Percentiles rank a stretch among this genome's conserved stretches.
Conservation (phyloP, 2,888 invertebrate species). For the Eupithecia inturbata region DNA sequence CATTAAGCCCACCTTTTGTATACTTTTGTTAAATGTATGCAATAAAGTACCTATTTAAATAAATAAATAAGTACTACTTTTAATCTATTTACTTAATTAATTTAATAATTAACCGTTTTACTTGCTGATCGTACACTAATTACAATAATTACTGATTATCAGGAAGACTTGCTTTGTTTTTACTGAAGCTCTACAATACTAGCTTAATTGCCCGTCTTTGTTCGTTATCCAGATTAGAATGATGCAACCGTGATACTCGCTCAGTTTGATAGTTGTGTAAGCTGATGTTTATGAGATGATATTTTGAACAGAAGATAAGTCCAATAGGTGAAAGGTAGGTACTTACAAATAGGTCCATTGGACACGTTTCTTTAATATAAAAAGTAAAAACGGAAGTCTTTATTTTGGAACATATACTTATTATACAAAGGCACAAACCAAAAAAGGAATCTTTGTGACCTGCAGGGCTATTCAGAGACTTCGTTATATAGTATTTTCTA, state of each 20-base stretch:
- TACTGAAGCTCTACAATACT: constrained; percentile 77
- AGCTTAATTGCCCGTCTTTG: constrained; percentile 78
- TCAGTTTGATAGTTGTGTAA: constrained; percentile 74
- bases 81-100: background rate
- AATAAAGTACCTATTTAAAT: no score
- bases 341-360: no score
- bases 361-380: no score
- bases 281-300: constrained; percentile 28
- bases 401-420: no score
- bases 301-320: background rate
- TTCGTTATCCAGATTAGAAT: constrained; percentile 67
- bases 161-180: constrained; percentile 80
- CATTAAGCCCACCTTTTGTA: no score
- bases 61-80: no score
- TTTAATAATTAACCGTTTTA: constrained; percentile 39
- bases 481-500: no score
- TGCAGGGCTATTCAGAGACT: no score
- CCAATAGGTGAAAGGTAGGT: background rate
- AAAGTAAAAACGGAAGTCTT: no score
- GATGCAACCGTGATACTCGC: constrained; percentile 70
- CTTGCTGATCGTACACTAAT: constrained; percentile 74
- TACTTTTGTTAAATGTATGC: no score
- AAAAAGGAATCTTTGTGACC: no score
- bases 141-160: constrained; percentile 80
- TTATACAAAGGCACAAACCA: no score